phyloP scores from a whole-genome alignment of 2,888 invertebrate genomes.

The Mimas tiliae region DNA sequence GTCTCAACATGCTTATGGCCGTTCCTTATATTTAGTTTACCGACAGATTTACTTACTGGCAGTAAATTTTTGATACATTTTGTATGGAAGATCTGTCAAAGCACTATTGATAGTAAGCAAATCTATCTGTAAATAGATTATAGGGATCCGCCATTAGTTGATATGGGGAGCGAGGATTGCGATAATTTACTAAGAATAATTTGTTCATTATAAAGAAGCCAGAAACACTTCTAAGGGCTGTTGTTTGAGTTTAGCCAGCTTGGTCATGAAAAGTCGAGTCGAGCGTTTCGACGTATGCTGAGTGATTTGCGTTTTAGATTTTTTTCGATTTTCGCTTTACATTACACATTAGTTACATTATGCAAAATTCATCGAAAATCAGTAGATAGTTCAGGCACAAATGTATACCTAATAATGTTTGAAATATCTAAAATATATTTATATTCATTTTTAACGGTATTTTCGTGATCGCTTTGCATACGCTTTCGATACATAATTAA shows the following conservation, averaged over 20 bases:
- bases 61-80: no score
- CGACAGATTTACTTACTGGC: no score
- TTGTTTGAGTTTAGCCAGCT: constrained; percentile 66
- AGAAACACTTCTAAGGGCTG: constrained; percentile 60
- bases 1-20: no score
- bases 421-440: constrained; percentile 6
- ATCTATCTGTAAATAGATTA: no score
- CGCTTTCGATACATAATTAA: background rate
- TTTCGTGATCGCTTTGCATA: constrained; percentile 17
- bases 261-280: constrained; percentile 74
- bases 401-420: background rate
- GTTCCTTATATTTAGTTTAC: no score
- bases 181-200: background rate
- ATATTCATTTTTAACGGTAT: background rate
- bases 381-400: constrained; percentile 5
- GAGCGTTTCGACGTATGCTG: constrained; percentile 27
- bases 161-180: background rate
- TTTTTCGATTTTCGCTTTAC: constrained; percentile 4
- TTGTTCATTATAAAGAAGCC: background rate
- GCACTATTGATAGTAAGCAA: no score
- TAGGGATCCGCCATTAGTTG: no score
- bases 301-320: constrained; percentile 19
- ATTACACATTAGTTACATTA: constrained; percentile 3
- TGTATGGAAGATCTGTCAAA: no score
- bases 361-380: background rate